A percentile compares a stretch with the other conserved stretches of the same genome.
Evolutionary conservation across 2,797 vertebrate genomes (phyloP).

Genomic region (Gobio occitaniae): DNA sequence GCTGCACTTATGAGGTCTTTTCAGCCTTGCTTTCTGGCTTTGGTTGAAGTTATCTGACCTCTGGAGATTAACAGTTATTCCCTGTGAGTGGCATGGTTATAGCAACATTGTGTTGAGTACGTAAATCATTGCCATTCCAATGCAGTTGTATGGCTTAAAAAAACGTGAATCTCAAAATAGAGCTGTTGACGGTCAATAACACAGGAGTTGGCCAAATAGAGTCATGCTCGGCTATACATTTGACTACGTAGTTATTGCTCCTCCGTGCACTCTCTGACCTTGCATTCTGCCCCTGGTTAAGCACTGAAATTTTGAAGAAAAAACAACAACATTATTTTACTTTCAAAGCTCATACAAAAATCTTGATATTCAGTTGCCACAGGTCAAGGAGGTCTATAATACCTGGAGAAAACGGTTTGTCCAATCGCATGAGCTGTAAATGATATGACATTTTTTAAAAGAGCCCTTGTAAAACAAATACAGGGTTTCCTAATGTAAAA

Average conservation of each 20-base stretch:
- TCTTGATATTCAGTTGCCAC: neutral
- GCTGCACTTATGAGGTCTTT: constrained; percentile 13
- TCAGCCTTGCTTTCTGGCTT: neutral
- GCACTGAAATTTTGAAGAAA: neutral
- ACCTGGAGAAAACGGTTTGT: neutral
- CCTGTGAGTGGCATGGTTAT: neutral
- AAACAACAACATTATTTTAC: neutral
- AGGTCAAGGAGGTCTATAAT: neutral
- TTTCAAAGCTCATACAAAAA: neutral
- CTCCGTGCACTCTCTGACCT: constrained; percentile 9
- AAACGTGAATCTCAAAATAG: neutral
- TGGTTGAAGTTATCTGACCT: constrained; percentile 7
- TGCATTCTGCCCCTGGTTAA: constrained; percentile 2
- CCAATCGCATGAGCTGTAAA: neutral
- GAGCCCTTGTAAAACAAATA: neutral
- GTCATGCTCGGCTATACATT: neutral
- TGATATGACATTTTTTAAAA: neutral
- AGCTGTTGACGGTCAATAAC: neutral
- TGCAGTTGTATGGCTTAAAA: neutral
- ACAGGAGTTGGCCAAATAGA: neutral
- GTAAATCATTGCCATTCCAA: neutral
- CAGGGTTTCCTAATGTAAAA: neutral
- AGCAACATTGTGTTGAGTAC: neutral
- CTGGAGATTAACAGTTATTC: neutral
- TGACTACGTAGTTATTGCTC: neutral